Evolutionary conservation across 2,113 vertebrate genomes (phyloP).

Genomic region (Urocitellus parryii): DNA sequence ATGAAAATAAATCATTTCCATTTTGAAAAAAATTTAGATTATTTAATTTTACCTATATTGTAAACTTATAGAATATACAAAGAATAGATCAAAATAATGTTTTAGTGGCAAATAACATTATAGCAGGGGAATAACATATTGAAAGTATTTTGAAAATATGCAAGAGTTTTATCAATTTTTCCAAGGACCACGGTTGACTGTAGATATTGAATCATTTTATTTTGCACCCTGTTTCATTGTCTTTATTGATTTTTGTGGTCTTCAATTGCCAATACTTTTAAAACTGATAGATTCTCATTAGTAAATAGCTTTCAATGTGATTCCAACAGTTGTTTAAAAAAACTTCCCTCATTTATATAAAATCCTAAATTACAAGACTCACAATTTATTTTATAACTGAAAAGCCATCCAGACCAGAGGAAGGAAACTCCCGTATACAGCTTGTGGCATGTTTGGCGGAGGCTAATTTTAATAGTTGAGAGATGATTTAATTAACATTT

Average conservation of each 20-base stretch:
- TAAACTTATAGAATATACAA: background rate
- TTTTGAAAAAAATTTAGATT: conserved; percentile 26
- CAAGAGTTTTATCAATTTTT: background rate
- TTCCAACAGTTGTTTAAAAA: background rate
- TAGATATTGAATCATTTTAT: conserved; percentile 31
- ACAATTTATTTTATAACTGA: background rate
- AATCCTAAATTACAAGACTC: background rate
- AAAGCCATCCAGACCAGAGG: background rate
- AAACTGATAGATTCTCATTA: background rate
- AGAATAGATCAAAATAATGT: background rate
- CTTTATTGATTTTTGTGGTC: background rate
- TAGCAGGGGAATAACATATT: background rate
- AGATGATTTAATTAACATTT: background rate
- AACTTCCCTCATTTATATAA: background rate
- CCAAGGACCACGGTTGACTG: background rate
- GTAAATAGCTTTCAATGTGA: background rate
- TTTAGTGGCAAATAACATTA: background rate
- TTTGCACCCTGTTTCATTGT: background rate
- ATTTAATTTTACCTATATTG: background rate
- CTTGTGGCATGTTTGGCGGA: background rate
- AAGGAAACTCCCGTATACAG: background rate
- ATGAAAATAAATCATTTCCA: conserved; percentile 17
- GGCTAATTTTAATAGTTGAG: background rate
- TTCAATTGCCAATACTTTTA: background rate
- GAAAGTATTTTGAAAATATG: background rate